Percentiles rank a stretch among this genome's conserved stretches.
phyloP scores from a whole-genome alignment of 2,113 vertebrate genomes.

The Elaphurus davidianus region DNA sequence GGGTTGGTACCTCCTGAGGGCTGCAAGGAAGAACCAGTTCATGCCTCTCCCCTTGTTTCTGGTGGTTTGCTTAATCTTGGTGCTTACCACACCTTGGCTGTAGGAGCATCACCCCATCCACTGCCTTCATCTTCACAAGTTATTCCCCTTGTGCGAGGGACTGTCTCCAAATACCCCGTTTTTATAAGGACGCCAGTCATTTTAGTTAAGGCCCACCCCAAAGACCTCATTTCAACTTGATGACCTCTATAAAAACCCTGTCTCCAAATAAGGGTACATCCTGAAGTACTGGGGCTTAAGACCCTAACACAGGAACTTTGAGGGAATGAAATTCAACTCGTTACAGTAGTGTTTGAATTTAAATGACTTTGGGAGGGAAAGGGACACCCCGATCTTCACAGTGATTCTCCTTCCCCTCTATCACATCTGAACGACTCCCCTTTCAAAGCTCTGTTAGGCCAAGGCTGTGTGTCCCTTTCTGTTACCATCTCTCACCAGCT shows the following conservation, averaged over 20 bases:
- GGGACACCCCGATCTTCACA: background rate
- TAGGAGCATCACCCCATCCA: background rate
- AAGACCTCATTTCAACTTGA: background rate
- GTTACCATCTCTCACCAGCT: background rate
- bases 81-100: background rate
- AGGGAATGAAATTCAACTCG: background rate
- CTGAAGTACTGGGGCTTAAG: background rate
- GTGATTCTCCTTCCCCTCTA: background rate
- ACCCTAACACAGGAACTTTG: background rate
- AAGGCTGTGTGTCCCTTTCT: background rate
- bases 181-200: background rate
- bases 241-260: background rate
- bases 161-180: background rate
- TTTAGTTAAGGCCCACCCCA: background rate
- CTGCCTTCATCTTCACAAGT: background rate
- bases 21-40: background rate
- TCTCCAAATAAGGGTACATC: background rate
- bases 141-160: background rate
- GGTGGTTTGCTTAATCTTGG: background rate
- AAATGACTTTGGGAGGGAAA: background rate
- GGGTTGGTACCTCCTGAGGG: background rate
- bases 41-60: background rate
- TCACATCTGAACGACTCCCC: background rate
- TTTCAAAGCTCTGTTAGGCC: background rate
- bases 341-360: background rate